Evolutionary conservation across 1,140 invertebrate species (phyloP).

Genomic region (Micrasema minimum): DNA sequence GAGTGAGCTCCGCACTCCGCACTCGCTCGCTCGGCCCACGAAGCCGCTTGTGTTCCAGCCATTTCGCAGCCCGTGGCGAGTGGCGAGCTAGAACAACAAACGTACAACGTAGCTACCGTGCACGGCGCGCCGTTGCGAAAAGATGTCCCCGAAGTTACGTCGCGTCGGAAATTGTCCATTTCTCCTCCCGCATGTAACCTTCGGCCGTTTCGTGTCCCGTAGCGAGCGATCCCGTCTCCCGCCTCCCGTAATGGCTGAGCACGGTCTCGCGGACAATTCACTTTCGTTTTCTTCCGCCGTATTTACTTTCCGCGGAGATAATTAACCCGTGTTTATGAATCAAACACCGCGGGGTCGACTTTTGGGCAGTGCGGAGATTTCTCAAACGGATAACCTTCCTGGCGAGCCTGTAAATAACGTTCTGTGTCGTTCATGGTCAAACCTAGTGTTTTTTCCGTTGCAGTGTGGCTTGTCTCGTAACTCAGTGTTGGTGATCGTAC

Average conservation of each 20-base stretch:
- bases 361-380: not conserved
- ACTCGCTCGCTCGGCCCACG: constrained; percentile 54
- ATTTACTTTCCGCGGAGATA: constrained; percentile 39
- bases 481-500: not conserved
- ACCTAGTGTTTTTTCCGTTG: constrained; percentile 14
- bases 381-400: constrained; percentile 3
- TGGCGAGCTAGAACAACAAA: constrained; percentile 33
- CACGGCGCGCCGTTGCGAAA: constrained; percentile 11
- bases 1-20: constrained; percentile 55
- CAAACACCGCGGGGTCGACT: constrained; percentile 12
- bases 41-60: not conserved
- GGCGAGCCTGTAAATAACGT: not conserved
- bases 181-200: constrained; percentile 29
- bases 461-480: constrained; percentile 1
- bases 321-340: constrained; percentile 33
- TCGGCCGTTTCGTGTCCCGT: constrained; percentile 2
- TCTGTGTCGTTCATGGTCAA: constrained; percentile 3
- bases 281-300: constrained; percentile 33
- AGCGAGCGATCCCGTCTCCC: too few relatives aligned
- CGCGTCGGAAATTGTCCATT: constrained; percentile 29
- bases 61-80: not conserved
- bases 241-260: too few relatives aligned
- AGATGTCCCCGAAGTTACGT: constrained; percentile 26
- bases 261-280: constrained; percentile 17
- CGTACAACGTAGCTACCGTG: constrained; percentile 26